These are phyloP conservation scores for Hanleya hanleyi DNA, from an alignment of 2,888 invertebrate species.

Conservation along the genomic window DNA sequence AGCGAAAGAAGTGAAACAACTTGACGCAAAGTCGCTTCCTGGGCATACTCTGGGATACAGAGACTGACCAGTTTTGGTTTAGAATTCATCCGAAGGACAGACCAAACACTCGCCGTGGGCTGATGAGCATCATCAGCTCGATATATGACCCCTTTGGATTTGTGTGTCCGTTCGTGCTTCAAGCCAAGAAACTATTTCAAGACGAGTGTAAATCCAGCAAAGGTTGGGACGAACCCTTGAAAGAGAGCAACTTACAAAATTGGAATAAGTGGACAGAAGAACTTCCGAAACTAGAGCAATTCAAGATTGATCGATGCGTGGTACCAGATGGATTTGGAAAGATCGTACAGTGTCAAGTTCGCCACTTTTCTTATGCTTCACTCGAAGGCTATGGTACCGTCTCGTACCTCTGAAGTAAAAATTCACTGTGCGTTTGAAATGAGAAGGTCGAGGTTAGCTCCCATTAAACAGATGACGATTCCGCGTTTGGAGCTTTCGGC, in stretches of 20 bases:
- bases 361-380: neutral
- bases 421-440: no score
- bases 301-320: neutral
- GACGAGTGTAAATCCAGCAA: neutral
- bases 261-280: neutral
- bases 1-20: no score
- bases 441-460: no score
- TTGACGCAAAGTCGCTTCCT: neutral
- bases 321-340: neutral
- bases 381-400: no score
- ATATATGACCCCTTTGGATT: conserved; percentile 8
- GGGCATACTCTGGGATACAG: neutral
- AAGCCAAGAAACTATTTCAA: neutral
- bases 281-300: neutral
- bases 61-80: conserved; percentile 15
- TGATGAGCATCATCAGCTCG: neutral
- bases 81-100: conserved; percentile 1
- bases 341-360: neutral
- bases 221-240: neutral
- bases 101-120: neutral
- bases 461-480: no score
- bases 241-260: neutral
- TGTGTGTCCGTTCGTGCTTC: neutral
- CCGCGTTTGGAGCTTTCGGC: no score
- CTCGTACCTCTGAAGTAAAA: no score